Conservation (phyloP, 37 sponge, comb jelly and placozoan species). For the Hormiphora californensis region DNA sequence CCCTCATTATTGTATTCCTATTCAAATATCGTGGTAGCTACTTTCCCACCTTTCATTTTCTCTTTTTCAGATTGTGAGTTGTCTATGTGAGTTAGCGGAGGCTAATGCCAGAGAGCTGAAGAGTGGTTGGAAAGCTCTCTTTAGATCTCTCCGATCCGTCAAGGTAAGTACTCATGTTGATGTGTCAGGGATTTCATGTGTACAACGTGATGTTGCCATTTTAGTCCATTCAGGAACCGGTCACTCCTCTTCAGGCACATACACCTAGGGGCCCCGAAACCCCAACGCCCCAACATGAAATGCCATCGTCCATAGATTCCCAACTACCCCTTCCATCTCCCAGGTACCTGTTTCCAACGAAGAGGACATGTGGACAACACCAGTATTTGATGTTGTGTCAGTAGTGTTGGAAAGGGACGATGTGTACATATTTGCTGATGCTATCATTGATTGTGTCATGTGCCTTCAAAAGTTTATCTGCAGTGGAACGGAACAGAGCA, state of each 20-base stretch:
- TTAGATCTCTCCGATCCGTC: slow-evolving; percentile 30
- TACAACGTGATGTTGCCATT: too few relatives aligned
- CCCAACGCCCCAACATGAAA: too few relatives aligned
- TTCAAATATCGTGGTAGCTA: background rate
- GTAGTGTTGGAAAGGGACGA: slow-evolving; percentile 50
- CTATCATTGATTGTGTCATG: slow-evolving; percentile 41
- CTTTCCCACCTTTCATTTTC: background rate
- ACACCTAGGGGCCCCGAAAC: too few relatives aligned
- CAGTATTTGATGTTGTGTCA: slow-evolving; percentile 55
- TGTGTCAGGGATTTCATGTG: background rate
- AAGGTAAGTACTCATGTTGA: background rate
- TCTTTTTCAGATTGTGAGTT: slow-evolving; percentile 43
- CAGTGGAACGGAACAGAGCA: slow-evolving; percentile 1
- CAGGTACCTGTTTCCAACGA: slow-evolving; percentile 38
- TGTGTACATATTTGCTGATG: slow-evolving; percentile 44
- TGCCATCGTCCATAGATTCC: too few relatives aligned
- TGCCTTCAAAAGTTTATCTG: slow-evolving; percentile 50
- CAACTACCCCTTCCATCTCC: too few relatives aligned
- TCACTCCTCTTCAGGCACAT: too few relatives aligned
- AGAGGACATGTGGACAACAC: slow-evolving; percentile 45
- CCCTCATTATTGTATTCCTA: background rate
- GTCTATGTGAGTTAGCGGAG: slow-evolving; percentile 49
- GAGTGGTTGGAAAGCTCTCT: slow-evolving; percentile 55
- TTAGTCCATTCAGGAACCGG: too few relatives aligned
- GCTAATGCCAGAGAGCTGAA: slow-evolving; percentile 19